Percentiles rank a stretch among this genome's conserved stretches.
Conservation (phyloP, 2,797 vertebrate species). For the Microctenopoma lineatum region DNA sequence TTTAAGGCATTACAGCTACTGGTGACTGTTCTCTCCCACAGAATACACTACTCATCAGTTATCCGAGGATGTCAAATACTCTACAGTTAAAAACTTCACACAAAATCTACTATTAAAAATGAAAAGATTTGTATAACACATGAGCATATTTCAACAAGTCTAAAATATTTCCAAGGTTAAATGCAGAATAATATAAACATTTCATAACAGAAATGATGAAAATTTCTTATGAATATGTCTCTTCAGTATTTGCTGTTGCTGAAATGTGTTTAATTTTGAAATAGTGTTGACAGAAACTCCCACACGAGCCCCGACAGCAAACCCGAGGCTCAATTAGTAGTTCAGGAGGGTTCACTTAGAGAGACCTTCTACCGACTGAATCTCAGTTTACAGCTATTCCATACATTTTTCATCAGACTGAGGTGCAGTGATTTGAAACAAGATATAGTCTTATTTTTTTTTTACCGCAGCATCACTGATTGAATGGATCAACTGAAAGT, state of each 20-base stretch:
- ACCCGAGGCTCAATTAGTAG: slow-evolving; percentile 62
- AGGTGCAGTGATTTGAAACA: slow-evolving; percentile 34
- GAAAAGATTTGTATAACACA: slow-evolving; percentile 3
- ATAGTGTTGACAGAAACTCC: slow-evolving; percentile 73
- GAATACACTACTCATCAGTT: slow-evolving; percentile 12
- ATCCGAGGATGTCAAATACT: slow-evolving; percentile 3
- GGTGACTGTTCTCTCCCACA: not conserved
- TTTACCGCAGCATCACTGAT: slow-evolving; percentile 16
- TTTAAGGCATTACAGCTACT: not conserved
- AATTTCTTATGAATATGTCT: slow-evolving; percentile 61
- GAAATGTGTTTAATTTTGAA: slow-evolving; percentile 77
- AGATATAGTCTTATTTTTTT: slow-evolving; percentile 18
- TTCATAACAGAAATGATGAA: slow-evolving; percentile 63
- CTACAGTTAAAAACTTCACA: slow-evolving; percentile 6
- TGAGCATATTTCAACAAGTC: slow-evolving; percentile 2
- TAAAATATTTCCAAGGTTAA: slow-evolving; percentile 35
- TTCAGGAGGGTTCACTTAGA: slow-evolving; percentile 42
- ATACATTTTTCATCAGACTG: slow-evolving; percentile 48
- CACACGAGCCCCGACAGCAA: slow-evolving; percentile 61
- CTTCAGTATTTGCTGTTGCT: slow-evolving; percentile 63
- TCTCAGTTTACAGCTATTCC: slow-evolving; percentile 55
- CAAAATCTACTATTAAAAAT: slow-evolving; percentile 3
- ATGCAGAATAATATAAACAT: slow-evolving; percentile 42
- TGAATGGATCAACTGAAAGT: slow-evolving; percentile 25
- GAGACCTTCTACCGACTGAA: slow-evolving; percentile 41